Evolutionary conservation across 2,888 invertebrate species (phyloP), one percentile per base, ranked within the genome.

Genomic region (Oscheius sp.): DNA sequence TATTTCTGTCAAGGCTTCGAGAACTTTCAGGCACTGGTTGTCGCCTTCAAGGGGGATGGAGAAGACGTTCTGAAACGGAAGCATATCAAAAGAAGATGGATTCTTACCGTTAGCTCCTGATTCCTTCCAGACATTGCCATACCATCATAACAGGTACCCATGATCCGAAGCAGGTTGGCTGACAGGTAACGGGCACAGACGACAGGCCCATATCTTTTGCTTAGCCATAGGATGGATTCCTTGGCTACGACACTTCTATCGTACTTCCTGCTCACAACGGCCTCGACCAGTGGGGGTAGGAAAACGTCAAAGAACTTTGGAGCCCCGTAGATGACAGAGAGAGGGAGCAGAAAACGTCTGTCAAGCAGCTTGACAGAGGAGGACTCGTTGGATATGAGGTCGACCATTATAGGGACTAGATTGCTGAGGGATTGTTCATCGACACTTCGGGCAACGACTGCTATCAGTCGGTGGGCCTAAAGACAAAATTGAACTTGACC

Each of bases 121-220:
- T 51, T 33, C 47, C 47, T 35, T 2, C 42, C 74, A 11, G 57
- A 4, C 21, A 78, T 11, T 1, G 32, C 74, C 33, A 80, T 63
- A n/a, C 81, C 95, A 33, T 95, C 93, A 89, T 96, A 98, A 90
- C 97, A 98, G 2, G 97, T 90, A 0, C 96, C 94, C 70, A 98
- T 91, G 94, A 98, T 96, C 87, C 96, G 93, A 11, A 98, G 91
- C 80, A 99, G 91, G 73, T 81, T 84, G 5, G 85, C 73, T 0
- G 96, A 94, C 42, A 98, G 92, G 91, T 95, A 94, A 83, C 94
- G 93, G 55, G 96, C 95, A 0, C 96, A 95, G 35, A 98, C 91
- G 62, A 97, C 95, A 0, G 98, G 97, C 0, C 98, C 98, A 29
- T 98, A 91, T 79, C 96, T 93, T 90, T 96, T 95, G 0, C 96